Evolutionary conservation across 2,888 invertebrate genomes (phyloP).

Genomic region (Metopia argyrocephala): DNA sequence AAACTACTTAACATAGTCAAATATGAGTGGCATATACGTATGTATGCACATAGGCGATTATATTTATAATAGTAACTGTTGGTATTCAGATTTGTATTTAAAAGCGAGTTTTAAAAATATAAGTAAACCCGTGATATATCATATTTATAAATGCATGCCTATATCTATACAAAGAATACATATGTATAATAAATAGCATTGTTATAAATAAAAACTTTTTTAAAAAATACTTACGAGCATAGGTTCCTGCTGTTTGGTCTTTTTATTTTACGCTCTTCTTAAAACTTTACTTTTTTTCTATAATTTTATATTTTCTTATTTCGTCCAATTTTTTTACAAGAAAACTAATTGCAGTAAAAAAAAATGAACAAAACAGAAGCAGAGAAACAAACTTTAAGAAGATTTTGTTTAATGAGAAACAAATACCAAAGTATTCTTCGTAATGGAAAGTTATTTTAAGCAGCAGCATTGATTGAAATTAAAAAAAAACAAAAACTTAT

Average conservation of each 20-base stretch:
- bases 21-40: neutral
- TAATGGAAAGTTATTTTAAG: neutral
- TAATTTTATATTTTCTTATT: neutral
- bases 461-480: neutral
- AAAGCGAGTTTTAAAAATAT: conserved; percentile 33
- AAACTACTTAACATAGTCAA: neutral
- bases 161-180: neutral
- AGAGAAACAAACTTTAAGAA: neutral
- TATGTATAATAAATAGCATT: too few relatives aligned
- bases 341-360: neutral
- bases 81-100: too few relatives aligned
- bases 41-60: conserved; percentile 13
- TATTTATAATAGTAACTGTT: too few relatives aligned
- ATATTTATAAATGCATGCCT: neutral
- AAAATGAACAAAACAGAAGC: neutral
- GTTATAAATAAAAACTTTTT: too few relatives aligned
- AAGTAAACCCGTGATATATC: conserved; percentile 38
- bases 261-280: too few relatives aligned
- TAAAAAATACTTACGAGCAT: too few relatives aligned
- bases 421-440: neutral
- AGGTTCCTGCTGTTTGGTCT: too few relatives aligned
- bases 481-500: too few relatives aligned
- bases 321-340: neutral
- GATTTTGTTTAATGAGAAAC: neutral
- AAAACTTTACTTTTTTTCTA: too few relatives aligned